A percentile compares a stretch with the other conserved stretches of the same genome.
Conservation (phyloP, 2,888 invertebrate genomes). For the Celastrina argiolus region DNA sequence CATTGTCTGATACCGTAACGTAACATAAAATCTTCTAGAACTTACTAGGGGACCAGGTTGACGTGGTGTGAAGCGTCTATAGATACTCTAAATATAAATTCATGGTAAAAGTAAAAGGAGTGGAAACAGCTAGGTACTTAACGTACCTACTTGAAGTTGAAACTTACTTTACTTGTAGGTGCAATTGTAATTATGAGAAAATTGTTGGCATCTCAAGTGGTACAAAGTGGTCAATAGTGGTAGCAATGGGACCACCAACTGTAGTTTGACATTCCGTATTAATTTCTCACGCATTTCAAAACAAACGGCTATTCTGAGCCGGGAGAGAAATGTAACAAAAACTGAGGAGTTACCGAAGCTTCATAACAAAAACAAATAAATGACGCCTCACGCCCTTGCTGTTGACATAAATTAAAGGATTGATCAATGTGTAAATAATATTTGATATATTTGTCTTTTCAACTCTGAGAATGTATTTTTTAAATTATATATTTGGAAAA, state of each 20-base stretch:
- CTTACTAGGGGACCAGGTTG: too few species aligned
- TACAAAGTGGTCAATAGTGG: background rate
- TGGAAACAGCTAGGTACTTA: background rate
- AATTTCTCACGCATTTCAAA: conserved; percentile 58
- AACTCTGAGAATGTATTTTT: too few species aligned
- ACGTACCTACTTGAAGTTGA: background rate
- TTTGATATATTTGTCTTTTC: too few species aligned
- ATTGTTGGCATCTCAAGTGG: background rate
- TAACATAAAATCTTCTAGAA: too few species aligned
- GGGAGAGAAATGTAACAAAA: conserved; percentile 47
- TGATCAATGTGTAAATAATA: too few species aligned
- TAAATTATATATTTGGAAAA: too few species aligned
- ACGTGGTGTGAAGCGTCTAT: too few species aligned
- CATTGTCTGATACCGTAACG: too few species aligned
- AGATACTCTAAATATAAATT: too few species aligned
- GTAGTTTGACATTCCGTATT: conserved; percentile 49
- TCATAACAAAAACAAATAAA: conserved; percentile 62
- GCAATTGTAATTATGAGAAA: background rate
- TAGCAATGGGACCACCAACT: conserved; percentile 30
- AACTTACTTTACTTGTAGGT: background rate
- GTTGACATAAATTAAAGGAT: background rate
- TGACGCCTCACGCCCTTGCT: conserved; percentile 33
- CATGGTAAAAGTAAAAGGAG: background rate
- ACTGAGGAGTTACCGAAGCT: conserved; percentile 48
- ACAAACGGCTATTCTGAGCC: conserved; percentile 38